Base-by-base conservation (phyloP, 37 sponge, comb jelly and placozoan species). In the Halichondria panicea region DNA sequence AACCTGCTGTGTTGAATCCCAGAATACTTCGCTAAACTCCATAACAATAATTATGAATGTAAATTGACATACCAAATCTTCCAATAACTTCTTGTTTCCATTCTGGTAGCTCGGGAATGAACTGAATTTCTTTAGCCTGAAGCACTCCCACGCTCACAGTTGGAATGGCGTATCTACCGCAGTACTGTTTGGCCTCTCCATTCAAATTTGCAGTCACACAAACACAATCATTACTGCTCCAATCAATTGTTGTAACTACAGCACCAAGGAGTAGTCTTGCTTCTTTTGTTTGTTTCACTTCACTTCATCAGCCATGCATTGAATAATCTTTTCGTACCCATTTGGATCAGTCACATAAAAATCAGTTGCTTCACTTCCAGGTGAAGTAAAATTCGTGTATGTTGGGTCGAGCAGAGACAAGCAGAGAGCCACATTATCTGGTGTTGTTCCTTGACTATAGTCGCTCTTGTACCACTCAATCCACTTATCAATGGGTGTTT, bases 81-180 rank as follows among this genome's bases (percentile, higher is more conserved):
- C n/a, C n/a, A n/a, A n/a, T n/a, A n/a, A n/a, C n/a, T n/a, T n/a
- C n/a, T n/a, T n/a, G n/a, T n/a, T n/a, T n/a, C n/a, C n/a, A n/a
- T n/a, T n/a, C n/a, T n/a, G n/a, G n/a, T n/a, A n/a, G n/a, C n/a
- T n/a, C n/a, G n/a, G n/a, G n/a, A n/a, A n/a, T n/a, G n/a, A n/a
- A n/a, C n/a, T n/a, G n/a, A n/a, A n/a, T n/a, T n/a, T n/a, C n/a
- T 39, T 65, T 57, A n/a, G 72, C 38, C 31, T 78, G 84, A 2
- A 88, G 79, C 4, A 82, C 84, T 39, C 89, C 86, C 1, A 83
- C 39, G 41, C 86, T 82, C 43, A 88, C 82, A 9, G 87, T 87
- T 3, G 34, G n/a, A n/a, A 87, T 79, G 37, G 69, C 68, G 31
- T 77, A 63, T 8, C 43, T 46, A 22, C 68, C 85, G 63, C 85